Conservation (phyloP, 1,140 invertebrate genomes). For the Atopsyche davidsoni region DNA sequence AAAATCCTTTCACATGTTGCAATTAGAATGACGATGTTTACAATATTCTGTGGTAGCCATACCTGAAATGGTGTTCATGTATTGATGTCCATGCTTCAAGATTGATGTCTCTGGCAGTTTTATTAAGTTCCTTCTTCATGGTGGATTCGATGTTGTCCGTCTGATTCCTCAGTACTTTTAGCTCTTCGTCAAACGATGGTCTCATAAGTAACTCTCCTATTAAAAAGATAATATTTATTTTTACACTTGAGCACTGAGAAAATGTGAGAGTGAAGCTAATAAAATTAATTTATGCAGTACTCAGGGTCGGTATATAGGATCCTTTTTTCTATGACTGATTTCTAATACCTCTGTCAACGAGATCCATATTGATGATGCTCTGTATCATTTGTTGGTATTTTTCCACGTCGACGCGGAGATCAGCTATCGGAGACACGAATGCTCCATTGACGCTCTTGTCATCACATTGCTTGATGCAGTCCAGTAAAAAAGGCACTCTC, state of each 20-base stretch:
- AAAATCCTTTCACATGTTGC: too few species aligned
- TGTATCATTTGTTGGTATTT: slow-evolving; percentile 88
- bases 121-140: slow-evolving; percentile 62
- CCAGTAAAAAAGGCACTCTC: slow-evolving; percentile 39
- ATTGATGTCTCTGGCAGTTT: slow-evolving; percentile 64
- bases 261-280: too few species aligned
- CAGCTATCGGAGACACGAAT: slow-evolving; percentile 64
- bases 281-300: too few species aligned
- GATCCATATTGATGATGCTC: slow-evolving; percentile 80
- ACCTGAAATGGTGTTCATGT: slow-evolving; percentile 80
- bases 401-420: slow-evolving; percentile 65
- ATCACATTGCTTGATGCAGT: slow-evolving; percentile 47
- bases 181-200: slow-evolving; percentile 77
- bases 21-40: slow-evolving; percentile 4
- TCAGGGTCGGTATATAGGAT: too few species aligned
- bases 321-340: too few species aligned
- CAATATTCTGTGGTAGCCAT: not conserved
- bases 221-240: too few species aligned
- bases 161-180: slow-evolving; percentile 64
- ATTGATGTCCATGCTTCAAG: slow-evolving; percentile 78
- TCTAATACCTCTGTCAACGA: slow-evolving; percentile 61
- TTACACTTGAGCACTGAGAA: too few species aligned
- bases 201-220: slow-evolving; percentile 80
- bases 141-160: slow-evolving; percentile 65
- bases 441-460: slow-evolving; percentile 57